Percentiles rank a stretch among this genome's conserved stretches.
Evolutionary conservation across 1,140 invertebrate genomes (phyloP).

Genomic region (Bombus waltoni): DNA sequence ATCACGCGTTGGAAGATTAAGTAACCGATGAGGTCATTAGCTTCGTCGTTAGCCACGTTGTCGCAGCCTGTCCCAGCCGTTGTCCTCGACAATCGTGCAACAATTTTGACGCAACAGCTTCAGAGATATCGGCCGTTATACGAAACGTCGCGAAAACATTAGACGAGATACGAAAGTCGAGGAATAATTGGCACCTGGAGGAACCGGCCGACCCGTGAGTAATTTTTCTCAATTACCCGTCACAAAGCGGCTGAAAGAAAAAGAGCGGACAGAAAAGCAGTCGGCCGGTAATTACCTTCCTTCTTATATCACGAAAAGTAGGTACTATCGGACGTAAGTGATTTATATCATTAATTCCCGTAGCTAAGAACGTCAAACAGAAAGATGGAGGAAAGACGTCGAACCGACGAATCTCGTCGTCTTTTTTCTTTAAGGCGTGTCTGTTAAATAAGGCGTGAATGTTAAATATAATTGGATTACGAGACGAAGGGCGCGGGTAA

Average conservation of each 20-base stretch:
- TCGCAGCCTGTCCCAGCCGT: no score
- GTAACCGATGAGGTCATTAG: no score
- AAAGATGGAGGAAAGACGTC: neutral
- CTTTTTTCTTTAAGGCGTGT: neutral
- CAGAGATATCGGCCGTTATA: neutral
- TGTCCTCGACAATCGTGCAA: no score
- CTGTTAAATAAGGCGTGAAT: no score
- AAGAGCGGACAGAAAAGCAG: neutral
- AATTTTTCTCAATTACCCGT: slow-evolving; percentile 40
- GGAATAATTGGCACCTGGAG: slow-evolving; percentile 15
- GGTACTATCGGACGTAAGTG: slow-evolving; percentile 13
- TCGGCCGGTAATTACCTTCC: slow-evolving; percentile 10
- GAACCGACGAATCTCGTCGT: neutral
- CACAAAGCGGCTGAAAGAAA: neutral
- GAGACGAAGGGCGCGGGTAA: no score
- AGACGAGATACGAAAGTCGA: neutral
- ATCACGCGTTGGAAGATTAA: no score
- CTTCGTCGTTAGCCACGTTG: no score
- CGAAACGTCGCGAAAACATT: neutral
- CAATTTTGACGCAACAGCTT: neutral
- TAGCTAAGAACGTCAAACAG: neutral
- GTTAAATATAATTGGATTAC: neutral
- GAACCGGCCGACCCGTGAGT: slow-evolving; percentile 11
- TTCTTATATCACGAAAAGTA: slow-evolving; percentile 17
- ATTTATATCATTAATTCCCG: slow-evolving; percentile 33